Evolutionary conservation across 2,888 invertebrate genomes (phyloP).

Genomic region (Ditula angustiorana): DNA sequence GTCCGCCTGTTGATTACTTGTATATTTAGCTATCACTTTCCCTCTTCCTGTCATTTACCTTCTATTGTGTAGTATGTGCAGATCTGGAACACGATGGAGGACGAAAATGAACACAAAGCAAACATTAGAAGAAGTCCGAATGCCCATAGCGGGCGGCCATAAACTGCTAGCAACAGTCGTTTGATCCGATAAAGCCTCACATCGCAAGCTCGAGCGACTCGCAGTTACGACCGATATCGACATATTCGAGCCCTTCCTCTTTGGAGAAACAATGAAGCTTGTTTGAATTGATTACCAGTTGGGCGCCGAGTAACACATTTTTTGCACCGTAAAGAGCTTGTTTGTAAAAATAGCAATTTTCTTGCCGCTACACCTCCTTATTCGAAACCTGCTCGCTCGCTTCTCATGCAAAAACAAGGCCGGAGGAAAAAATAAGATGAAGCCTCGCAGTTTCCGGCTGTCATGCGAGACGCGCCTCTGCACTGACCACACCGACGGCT

Average conservation of each 20-base stretch:
- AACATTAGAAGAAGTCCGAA: constrained; percentile 65
- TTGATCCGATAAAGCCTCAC: constrained; percentile 68
- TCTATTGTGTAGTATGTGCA: constrained; percentile 10
- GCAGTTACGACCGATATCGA: constrained; percentile 61
- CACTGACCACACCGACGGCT: constrained; percentile 52
- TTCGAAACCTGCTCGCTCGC: constrained; percentile 61
- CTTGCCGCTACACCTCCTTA: constrained; percentile 65
- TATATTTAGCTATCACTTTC: not conserved
- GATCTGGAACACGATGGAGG: constrained; percentile 46
- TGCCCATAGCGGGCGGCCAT: constrained; percentile 63
- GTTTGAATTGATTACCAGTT: constrained; percentile 71
- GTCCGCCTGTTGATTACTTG: constrained; percentile 41
- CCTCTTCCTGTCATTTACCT: no score
- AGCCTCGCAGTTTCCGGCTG: constrained; percentile 60
- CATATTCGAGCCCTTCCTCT: constrained; percentile 64
- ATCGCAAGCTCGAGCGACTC: constrained; percentile 55
- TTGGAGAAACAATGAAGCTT: constrained; percentile 68
- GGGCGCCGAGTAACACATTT: constrained; percentile 64
- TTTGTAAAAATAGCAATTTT: constrained; percentile 76
- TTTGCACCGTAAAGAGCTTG: constrained; percentile 67
- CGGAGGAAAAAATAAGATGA: constrained; percentile 59
- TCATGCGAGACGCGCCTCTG: constrained; percentile 59
- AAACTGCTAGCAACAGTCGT: constrained; percentile 66
- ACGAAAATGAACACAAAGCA: constrained; percentile 51
- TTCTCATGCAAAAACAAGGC: constrained; percentile 63